Evolutionary conservation across 53 echinoderm and acorn worm species (phyloP), one percentile per base, ranked within the genome.

Genomic region (Crossaster papposus): DNA sequence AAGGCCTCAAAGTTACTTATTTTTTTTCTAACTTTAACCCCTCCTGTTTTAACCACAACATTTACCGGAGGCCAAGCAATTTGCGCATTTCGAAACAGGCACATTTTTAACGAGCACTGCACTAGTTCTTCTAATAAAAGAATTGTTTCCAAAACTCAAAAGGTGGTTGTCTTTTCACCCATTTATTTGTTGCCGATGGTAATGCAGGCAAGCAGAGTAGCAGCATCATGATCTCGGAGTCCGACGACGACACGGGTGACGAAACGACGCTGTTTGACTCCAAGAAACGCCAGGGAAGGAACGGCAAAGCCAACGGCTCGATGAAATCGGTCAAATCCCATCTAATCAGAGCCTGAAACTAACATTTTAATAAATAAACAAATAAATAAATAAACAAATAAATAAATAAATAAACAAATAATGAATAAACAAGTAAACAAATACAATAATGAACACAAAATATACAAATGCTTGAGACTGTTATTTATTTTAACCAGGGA

Each of bases 141-240:
- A 44, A 44, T 44, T 44, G 17, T 17, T 58, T 58, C 58, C n/a
- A 14, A 26, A 51, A 23, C 6, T 79, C 22, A 79, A 1, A 2
- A 51, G 2, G 15, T 33, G 2, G 72, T 79, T 63, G 29, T 28
- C 29, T 4, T 78, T 51, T 26, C 88, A 30, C 30, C 36, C 18
- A 54, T 64, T 18, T 50, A 5, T 82, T 22, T 68, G 0, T 11
- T 68, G 26, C 10, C 28, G 4, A 26, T n/a, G n/a, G 9, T 7
- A 44, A 44, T 70, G 13, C 92, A 99, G 99, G 99, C 52, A 99
- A 99, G 81, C 96, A 99, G 79, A 99, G 94, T 77, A 99, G 99
- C 72, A 99, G 96, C 83, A 99, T 99, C 77, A 99, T 99, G 99
- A 92, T 96, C 10, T 96, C 96, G 18, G 96, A 94, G 35, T 94